These are phyloP conservation scores for Eurypyga helias DNA, from an alignment of 2,113 vertebrate species.

Conservation along the genomic window DNA sequence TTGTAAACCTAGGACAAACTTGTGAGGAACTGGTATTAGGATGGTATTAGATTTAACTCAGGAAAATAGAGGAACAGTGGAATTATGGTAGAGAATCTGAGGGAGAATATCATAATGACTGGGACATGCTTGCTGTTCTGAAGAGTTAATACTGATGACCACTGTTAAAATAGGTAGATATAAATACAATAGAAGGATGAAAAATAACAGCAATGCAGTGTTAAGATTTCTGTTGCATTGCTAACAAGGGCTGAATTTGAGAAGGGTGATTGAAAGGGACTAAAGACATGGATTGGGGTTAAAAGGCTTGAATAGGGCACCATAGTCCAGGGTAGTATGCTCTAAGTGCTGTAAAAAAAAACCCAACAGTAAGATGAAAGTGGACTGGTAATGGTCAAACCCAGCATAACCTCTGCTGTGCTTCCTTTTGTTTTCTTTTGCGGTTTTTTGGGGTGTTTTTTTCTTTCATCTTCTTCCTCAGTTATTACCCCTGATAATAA, in stretches of 20 bases:
- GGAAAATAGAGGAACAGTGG: neutral
- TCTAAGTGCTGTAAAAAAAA: neutral
- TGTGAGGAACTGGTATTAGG: neutral
- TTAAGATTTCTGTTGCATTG: neutral
- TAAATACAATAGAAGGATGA: neutral
- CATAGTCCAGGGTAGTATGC: neutral
- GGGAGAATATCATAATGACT: neutral
- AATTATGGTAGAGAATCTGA: neutral
- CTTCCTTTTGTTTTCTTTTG: neutral
- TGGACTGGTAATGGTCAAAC: neutral
- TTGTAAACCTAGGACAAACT: neutral
- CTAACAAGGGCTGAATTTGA: neutral
- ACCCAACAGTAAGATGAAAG: neutral
- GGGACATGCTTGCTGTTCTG: neutral
- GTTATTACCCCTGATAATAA: neutral
- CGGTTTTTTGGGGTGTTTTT: rapidly evolving
- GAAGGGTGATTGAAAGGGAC: neutral
- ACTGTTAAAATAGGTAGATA: neutral
- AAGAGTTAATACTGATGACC: neutral
- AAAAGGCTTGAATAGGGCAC: neutral
- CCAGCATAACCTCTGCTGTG: neutral
- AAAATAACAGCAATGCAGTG: neutral
- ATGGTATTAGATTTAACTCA: neutral
- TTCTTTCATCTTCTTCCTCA: neutral
- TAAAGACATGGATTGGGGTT: neutral